phyloP scores from a whole-genome alignment of 2,888 invertebrate species.

The Erebia aethiops region DNA sequence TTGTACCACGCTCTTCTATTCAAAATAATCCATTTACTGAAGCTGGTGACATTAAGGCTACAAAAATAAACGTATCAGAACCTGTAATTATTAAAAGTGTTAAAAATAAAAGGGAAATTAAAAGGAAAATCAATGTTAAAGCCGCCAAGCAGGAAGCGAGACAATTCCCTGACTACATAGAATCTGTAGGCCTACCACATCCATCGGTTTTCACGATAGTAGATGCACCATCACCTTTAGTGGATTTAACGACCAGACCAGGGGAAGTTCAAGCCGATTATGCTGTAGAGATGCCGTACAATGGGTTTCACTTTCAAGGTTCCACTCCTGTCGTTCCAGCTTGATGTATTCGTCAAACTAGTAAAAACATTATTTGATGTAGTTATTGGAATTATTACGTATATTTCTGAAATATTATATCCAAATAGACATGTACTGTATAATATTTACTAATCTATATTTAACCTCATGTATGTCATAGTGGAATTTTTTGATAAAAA shows the following conservation, averaged over 20 bases:
- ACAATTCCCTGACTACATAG: constrained; percentile 62
- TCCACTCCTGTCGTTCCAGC: constrained; percentile 78
- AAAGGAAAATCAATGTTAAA: constrained; percentile 11
- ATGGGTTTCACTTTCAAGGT: constrained; percentile 79
- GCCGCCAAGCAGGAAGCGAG: constrained; percentile 50
- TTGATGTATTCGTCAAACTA: constrained; percentile 66
- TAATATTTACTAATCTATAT: constrained; percentile 48
- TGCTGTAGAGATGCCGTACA: constrained; percentile 74
- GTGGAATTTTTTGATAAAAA: too few species aligned
- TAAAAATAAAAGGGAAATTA: constrained; percentile 1
- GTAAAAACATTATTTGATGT: constrained; percentile 61
- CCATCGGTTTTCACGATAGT: constrained; percentile 56
- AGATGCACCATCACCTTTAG: constrained; percentile 59
- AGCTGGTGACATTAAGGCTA: constrained; percentile 32
- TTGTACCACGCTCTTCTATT: constrained; percentile 62
- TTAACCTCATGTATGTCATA: too few species aligned
- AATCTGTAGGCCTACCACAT: constrained; percentile 46
- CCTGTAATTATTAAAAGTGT: not conserved
- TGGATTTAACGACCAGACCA: constrained; percentile 68
- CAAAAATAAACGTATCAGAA: constrained; percentile 35
- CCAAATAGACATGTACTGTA: constrained; percentile 63
- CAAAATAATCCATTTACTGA: constrained; percentile 40
- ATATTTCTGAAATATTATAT: constrained; percentile 66
- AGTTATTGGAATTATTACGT: constrained; percentile 59
- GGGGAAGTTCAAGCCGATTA: constrained; percentile 78